Evolutionary conservation across 2,113 vertebrate genomes (phyloP).

Genomic region (Pygoscelis antarcticus): DNA sequence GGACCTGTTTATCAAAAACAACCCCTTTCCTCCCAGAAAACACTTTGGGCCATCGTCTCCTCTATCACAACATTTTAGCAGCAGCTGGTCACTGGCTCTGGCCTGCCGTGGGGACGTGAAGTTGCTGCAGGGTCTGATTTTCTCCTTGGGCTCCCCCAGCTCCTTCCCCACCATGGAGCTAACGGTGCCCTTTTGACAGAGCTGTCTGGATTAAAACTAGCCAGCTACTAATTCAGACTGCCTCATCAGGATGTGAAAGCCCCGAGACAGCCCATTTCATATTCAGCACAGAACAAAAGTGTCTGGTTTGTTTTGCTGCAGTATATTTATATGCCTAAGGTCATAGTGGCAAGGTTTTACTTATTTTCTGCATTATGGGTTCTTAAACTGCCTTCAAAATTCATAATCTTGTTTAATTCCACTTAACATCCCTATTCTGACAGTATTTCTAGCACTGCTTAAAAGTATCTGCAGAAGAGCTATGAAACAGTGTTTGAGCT

Average conservation of each 20-base stretch:
- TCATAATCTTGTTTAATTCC: not conserved
- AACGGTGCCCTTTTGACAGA: not conserved
- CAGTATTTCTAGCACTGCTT: not conserved
- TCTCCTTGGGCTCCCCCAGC: not conserved
- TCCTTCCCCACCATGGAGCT: not conserved
- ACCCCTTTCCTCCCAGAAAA: not conserved
- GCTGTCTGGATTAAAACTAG: not conserved
- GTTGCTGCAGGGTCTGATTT: not conserved
- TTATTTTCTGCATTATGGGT: not conserved
- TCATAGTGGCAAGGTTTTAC: not conserved
- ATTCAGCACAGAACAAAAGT: not conserved
- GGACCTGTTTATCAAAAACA: not conserved
- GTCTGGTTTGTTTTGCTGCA: not conserved
- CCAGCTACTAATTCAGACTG: not conserved
- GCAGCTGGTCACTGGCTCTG: not conserved
- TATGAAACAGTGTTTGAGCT: not conserved
- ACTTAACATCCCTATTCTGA: not conserved
- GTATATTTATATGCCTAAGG: not conserved
- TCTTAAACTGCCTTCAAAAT: not conserved
- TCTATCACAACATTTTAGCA: not conserved
- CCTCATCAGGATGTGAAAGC: not conserved
- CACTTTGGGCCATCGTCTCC: not conserved
- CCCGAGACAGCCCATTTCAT: not conserved
- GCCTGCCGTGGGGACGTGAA: not conserved
- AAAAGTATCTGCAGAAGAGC: not conserved